Conservation (phyloP, 1,140 invertebrate genomes). For the Armadillidium nasatum region DNA sequence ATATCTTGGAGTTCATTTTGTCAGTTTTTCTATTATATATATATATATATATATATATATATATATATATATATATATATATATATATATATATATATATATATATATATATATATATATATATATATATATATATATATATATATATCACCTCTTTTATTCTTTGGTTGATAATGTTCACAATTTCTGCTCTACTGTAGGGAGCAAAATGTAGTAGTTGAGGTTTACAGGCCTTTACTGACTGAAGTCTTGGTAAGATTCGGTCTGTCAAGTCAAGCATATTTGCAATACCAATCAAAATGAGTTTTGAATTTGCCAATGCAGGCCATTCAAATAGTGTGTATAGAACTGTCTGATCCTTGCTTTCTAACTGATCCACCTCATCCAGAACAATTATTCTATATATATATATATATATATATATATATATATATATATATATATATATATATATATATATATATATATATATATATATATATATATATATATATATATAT, state of each 20-base stretch:
- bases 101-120: no score
- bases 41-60: no score
- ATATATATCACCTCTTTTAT: slow-evolving; percentile 58
- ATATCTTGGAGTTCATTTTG: no score
- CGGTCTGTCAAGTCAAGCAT: slow-evolving; percentile 90
- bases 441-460: background rate
- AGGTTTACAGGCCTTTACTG: background rate
- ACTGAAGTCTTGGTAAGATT: slow-evolving; percentile 77
- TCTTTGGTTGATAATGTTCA: slow-evolving; percentile 62
- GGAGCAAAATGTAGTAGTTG: slow-evolving; percentile 82
- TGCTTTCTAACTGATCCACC: slow-evolving; percentile 83
- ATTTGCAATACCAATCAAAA: slow-evolving; percentile 91
- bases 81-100: no score
- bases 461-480: background rate
- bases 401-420: slow-evolving; percentile 17
- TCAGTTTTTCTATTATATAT: no score
- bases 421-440: slow-evolving; percentile 3
- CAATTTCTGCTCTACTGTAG: slow-evolving; percentile 83
- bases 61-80: no score
- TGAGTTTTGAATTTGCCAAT: slow-evolving; percentile 61
- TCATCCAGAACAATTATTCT: slow-evolving; percentile 74
- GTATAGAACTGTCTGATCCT: slow-evolving; percentile 82
- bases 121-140: no score
- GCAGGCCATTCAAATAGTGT: slow-evolving; percentile 90
- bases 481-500: background rate